These are phyloP conservation scores for Chaenodraco wilsoni DNA, from an alignment of 2,797 vertebrate species.

Conservation along the genomic window DNA sequence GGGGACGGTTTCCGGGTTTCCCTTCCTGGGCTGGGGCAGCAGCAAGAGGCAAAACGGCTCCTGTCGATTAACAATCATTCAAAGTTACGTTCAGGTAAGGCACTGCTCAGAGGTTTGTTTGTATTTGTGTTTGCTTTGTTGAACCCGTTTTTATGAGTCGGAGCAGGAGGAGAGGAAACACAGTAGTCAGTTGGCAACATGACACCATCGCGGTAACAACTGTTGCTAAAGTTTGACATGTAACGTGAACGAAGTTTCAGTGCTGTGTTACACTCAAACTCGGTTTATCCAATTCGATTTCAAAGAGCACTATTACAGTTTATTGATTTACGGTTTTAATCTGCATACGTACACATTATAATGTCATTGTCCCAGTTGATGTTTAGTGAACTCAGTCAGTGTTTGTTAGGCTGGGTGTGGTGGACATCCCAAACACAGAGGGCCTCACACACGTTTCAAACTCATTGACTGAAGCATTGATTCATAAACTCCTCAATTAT, in stretches of 20 bases:
- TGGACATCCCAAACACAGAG: constrained; percentile 61
- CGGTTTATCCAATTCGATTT: not conserved
- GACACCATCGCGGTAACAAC: constrained; percentile 75
- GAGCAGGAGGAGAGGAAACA: not conserved
- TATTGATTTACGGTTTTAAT: not conserved
- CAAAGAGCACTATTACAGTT: not conserved
- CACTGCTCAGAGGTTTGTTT: constrained; percentile 10
- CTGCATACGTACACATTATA: not conserved
- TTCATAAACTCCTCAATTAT: constrained; percentile 6
- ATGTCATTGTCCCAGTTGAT: constrained; percentile 28
- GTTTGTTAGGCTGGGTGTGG: constrained; percentile 80
- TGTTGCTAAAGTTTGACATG: constrained; percentile 79
- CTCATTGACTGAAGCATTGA: constrained; percentile 20
- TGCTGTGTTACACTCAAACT: not conserved
- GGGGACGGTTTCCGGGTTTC: constrained; percentile 83
- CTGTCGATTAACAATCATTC: constrained; percentile 51
- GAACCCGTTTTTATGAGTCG: not conserved
- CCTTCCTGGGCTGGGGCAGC: constrained; percentile 83
- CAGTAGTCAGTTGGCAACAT: constrained; percentile 50
- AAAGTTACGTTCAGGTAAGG: constrained; percentile 82
- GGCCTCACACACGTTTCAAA: constrained; percentile 48
- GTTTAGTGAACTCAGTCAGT: constrained; percentile 44
- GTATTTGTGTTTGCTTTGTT: not conserved
- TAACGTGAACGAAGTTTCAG: constrained; percentile 24
- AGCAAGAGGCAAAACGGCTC: constrained; percentile 58